These are phyloP conservation scores for Leptinotarsa texana DNA, from an alignment of 1,140 invertebrate species.

Conservation along the genomic window DNA sequence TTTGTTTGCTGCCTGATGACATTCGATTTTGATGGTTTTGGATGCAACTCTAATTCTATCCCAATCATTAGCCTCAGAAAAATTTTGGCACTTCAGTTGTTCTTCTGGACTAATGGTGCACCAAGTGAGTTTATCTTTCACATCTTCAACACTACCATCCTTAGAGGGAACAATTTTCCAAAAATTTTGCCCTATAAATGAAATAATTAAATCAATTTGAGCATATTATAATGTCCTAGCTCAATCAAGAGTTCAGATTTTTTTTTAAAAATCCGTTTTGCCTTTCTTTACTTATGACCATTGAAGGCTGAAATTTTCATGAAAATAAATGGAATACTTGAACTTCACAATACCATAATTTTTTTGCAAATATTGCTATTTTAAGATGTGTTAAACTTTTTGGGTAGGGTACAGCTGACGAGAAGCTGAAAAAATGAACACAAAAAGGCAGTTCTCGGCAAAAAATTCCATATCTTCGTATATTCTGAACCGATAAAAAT, in stretches of 20 bases:
- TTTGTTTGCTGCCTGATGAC: slow-evolving; percentile 61
- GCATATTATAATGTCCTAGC: neutral
- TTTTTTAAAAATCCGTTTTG: neutral
- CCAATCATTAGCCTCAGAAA: slow-evolving; percentile 66
- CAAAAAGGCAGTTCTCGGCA: no score
- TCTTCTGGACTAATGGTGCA: slow-evolving; percentile 76
- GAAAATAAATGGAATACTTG: no score
- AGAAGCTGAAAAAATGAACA: no score
- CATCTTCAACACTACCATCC: slow-evolving; percentile 30
- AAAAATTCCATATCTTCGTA: no score
- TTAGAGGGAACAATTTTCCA: slow-evolving; percentile 43
- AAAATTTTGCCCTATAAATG: slow-evolving; percentile 43
- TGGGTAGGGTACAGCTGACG: no score
- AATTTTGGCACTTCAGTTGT: slow-evolving; percentile 76
- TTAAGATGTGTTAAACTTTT: no score
- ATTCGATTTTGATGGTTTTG: slow-evolving; percentile 64
- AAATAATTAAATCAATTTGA: neutral
- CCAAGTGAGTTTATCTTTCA: slow-evolving; percentile 62
- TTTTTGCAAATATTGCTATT: no score
- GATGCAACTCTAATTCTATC: slow-evolving; percentile 68
- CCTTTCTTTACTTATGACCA: neutral
- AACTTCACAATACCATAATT: no score
- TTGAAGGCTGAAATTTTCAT: no score
- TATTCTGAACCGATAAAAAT: no score
- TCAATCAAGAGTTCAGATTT: neutral